A percentile compares a stretch with the other conserved stretches of the same genome.
phyloP scores from a whole-genome alignment of 2,113 vertebrate genomes.

The Pipra filicauda region DNA sequence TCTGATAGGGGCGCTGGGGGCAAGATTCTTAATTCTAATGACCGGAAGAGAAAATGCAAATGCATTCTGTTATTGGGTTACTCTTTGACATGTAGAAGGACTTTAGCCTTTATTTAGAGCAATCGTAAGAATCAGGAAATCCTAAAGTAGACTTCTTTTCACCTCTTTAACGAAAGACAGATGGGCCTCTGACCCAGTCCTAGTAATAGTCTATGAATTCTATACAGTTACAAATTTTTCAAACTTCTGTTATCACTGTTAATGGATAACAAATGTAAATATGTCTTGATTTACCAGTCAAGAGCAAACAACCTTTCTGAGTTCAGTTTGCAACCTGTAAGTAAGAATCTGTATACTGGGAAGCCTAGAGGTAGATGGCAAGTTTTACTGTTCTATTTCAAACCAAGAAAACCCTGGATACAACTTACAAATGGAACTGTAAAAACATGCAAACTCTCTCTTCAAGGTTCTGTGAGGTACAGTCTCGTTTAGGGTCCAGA shows the following conservation, averaged over 20 bases:
- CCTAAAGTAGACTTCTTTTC: background rate
- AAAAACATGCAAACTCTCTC: background rate
- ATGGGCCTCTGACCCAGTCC: background rate
- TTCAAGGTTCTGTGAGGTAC: background rate
- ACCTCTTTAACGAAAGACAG: background rate
- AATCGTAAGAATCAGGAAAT: background rate
- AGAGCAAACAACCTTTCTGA: background rate
- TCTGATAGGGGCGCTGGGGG: rapidly evolving
- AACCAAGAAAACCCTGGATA: background rate
- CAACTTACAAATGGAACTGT: background rate
- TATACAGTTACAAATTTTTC: background rate
- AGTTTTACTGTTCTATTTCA: background rate
- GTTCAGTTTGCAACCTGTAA: background rate
- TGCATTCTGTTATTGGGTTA: background rate
- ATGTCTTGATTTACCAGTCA: background rate
- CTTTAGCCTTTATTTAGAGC: background rate
- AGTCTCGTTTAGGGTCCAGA: background rate
- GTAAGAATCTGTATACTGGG: background rate
- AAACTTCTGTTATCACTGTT: background rate
- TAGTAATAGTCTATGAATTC: background rate
- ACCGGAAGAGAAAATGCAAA: background rate
- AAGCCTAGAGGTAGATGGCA: background rate
- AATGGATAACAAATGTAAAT: background rate
- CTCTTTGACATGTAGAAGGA: background rate
- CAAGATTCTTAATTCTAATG: background rate